Evolutionary conservation across 1,140 invertebrate species (phyloP).

Genomic region (Anastrepha obliqua): DNA sequence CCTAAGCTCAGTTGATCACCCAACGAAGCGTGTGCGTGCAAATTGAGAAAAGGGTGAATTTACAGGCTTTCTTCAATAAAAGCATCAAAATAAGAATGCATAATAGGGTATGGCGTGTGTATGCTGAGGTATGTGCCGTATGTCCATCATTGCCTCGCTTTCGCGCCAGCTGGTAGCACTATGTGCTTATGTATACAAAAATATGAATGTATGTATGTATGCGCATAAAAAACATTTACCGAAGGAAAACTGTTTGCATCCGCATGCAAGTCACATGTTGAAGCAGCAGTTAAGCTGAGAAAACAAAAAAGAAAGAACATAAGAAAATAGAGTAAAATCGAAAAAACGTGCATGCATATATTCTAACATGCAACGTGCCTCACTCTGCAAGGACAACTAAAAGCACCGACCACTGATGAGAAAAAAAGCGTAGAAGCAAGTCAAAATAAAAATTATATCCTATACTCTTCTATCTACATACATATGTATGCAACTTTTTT

Average conservation of each 20-base stretch:
- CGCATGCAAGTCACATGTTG: slow-evolving; percentile 15
- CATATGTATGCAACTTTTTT: neutral
- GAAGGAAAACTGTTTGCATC: neutral
- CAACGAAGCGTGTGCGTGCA: slow-evolving; percentile 15
- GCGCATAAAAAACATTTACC: neutral
- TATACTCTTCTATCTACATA: no score
- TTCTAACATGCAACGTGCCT: slow-evolving; percentile 29
- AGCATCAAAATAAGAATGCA: neutral
- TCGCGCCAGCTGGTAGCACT: neutral
- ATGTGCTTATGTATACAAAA: neutral
- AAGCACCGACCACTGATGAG: neutral
- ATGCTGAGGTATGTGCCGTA: neutral
- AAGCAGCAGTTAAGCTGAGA: neutral
- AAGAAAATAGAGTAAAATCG: neutral
- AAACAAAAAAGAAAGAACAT: neutral
- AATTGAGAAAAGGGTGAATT: neutral
- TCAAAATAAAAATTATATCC: no score
- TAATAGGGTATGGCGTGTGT: neutral
- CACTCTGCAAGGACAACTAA: neutral
- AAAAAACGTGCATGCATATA: neutral
- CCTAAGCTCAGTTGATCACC: slow-evolving; percentile 5
- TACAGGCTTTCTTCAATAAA: neutral
- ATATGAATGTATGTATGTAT: neutral
- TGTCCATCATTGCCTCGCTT: neutral
- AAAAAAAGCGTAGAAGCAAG: no score